Conservation (phyloP, 1,140 invertebrate species). For the Drosophila ironensis region DNA sequence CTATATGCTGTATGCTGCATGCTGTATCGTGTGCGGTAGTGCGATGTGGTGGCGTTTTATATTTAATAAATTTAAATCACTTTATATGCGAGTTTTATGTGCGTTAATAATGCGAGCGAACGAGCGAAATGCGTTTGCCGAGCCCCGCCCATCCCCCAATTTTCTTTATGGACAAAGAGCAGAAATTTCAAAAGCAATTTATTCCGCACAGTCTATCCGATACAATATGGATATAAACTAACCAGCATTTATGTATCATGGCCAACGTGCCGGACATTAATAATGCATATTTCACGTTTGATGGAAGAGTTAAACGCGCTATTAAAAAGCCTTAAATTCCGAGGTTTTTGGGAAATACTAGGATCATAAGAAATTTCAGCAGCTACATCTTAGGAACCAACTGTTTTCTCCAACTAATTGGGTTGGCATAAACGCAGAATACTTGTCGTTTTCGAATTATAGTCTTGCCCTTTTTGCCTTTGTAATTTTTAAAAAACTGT, state of each 20-base stretch:
- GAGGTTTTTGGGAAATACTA: too few relatives aligned
- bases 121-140: conserved; percentile 18
- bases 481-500: too few relatives aligned
- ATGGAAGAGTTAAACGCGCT: not conserved
- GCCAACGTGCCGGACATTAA: conserved; percentile 15
- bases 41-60: conserved; percentile 56
- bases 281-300: conserved; percentile 17
- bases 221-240: conserved; percentile 49
- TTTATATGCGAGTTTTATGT: conserved; percentile 80
- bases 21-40: not conserved
- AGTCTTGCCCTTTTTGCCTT: too few relatives aligned
- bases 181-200: conserved; percentile 51
- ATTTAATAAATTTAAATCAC: conserved; percentile 81
- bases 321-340: not conserved
- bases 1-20: too few relatives aligned
- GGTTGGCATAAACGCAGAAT: too few relatives aligned
- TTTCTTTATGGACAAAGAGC: conserved; percentile 39
- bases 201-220: conserved; percentile 33
- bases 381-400: too few relatives aligned
- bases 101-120: conserved; percentile 70
- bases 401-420: too few relatives aligned
- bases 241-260: conserved; percentile 23
- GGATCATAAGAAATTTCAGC: too few relatives aligned
- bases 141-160: conserved; percentile 6
- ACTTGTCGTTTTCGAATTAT: too few relatives aligned